phyloP scores from a whole-genome alignment of 1,140 invertebrate genomes.

The Frieseomelitta varia region DNA sequence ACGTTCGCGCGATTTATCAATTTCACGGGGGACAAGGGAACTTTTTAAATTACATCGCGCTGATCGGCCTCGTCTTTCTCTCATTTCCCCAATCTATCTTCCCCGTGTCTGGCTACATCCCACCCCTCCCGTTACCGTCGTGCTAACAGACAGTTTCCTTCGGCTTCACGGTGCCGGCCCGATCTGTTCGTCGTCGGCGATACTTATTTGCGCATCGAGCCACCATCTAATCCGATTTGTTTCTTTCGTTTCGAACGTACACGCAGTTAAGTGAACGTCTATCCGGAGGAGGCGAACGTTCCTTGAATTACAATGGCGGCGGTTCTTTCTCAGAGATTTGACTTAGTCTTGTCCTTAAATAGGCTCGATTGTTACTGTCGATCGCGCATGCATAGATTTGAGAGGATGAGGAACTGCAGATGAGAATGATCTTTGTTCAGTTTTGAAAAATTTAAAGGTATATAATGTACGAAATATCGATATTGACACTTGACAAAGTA shows the following conservation, averaged over 20 bases:
- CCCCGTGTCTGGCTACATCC: background rate
- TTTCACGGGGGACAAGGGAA: constrained; percentile 69
- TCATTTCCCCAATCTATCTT: constrained; percentile 55
- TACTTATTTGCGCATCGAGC: constrained; percentile 19
- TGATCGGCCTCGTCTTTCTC: constrained; percentile 66
- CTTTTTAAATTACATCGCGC: constrained; percentile 75
- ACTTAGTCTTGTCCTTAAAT: too few relatives aligned
- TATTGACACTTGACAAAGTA: too few relatives aligned
- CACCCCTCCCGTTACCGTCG: too few relatives aligned
- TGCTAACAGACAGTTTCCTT: constrained; percentile 18
- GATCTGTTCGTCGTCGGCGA: constrained; percentile 40
- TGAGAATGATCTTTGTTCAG: too few relatives aligned
- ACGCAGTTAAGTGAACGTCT: background rate
- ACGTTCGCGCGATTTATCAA: constrained; percentile 63
- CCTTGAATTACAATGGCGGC: background rate
- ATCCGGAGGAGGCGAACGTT: background rate
- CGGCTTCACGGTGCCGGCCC: constrained; percentile 22
- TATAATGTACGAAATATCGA: too few relatives aligned
- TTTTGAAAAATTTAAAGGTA: too few relatives aligned
- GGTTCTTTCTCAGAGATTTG: background rate
- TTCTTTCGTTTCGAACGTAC: background rate
- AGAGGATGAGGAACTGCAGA: too few relatives aligned
- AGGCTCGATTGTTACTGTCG: background rate
- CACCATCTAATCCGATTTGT: background rate
- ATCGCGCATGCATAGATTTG: background rate